Evolutionary conservation across 1,140 invertebrate genomes (phyloP), one percentile per base, ranked within the genome.

Genomic region (Caenorhabditis brenneri): DNA sequence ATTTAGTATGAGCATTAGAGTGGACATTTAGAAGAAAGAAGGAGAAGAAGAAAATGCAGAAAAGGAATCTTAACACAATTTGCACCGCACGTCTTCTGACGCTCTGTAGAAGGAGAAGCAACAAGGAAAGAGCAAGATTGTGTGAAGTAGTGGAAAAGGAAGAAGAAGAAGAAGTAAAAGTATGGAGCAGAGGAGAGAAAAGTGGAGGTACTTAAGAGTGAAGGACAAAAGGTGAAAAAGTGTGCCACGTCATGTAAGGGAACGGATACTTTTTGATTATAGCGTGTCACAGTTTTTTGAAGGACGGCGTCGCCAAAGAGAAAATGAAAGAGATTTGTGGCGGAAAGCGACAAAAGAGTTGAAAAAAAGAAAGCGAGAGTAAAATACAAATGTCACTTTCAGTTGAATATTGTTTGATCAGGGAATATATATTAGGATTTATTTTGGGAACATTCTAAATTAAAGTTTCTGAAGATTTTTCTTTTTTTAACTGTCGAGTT

Each of bases 131-230:
- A 65, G 29, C 29, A 65, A 65, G 58, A 65, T 36, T 65, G 29
- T 36, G 58, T 36, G 58, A 65, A 65, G 58, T 16, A 16, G 29
- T 15, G n/a, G 29, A 31, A 29, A 29, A 29, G n/a, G 24, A 10
- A 36, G 29, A 36, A 74, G 36, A 22, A 39, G 19, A n/a, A 24
- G 31, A 65, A 65, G 31, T 33, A 65, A 19, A 16, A 19, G 16
- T 3, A 10, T 12, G 33, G 12, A 6, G 31, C 24, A 27, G 53
- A 24, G 53, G 9, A 24, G 22, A 55, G 29, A 29, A 36, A 65
- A 65, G 58, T 65, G 58, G 58, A 33, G 58, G 58, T 65, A 65
- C 65, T 74, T 74, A 74, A 36, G 58, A 65, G 24, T n/a, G 42
- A n/a, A 74, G 29, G 22, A 16, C 6, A 42, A 42, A 31, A 29